A percentile compares a stretch with the other conserved stretches of the same genome.
Conservation (phyloP, 2,888 invertebrate genomes). For the Zhuqinia jingwanae region DNA sequence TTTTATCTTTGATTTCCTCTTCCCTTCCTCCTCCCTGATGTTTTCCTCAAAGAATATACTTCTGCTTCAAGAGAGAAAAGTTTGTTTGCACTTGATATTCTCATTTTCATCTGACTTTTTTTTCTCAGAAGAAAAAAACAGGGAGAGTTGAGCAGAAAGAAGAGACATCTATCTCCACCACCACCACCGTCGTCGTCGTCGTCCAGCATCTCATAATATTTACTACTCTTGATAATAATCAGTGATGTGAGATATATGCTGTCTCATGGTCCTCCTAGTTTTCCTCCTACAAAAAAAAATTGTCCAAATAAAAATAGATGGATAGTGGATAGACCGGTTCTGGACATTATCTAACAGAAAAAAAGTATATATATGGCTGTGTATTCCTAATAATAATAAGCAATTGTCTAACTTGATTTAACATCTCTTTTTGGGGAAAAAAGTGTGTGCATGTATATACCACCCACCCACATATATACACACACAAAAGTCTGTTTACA, state of each 20-base stretch:
- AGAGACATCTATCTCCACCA: not conserved
- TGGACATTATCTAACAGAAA: constrained; percentile 28
- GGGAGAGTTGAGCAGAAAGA: too few species aligned
- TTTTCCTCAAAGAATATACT: not conserved
- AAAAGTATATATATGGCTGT: not conserved
- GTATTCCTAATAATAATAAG: not conserved
- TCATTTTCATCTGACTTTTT: not conserved
- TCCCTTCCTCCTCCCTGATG: not conserved
- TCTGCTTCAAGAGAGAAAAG: not conserved
- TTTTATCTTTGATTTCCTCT: constrained; percentile 45
- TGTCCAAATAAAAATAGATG: not conserved
- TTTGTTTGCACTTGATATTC: not conserved
- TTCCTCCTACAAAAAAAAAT: not conserved
- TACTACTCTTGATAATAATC: constrained; percentile 3
- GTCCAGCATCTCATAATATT: not conserved
- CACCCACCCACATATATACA: too few species aligned
- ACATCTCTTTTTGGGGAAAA: not conserved
- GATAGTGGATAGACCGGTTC: not conserved
- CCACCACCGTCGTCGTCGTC: not conserved
- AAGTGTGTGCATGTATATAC: not conserved
- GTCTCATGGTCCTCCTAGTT: not conserved
- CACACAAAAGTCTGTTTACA: not conserved
- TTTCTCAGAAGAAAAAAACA: not conserved
- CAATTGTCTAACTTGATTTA: constrained; percentile 22
- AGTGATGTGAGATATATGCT: not conserved